Base-by-base conservation (phyloP, 92 coral and sea anemone genomes). In the Palythoa heliodiscus region DNA sequence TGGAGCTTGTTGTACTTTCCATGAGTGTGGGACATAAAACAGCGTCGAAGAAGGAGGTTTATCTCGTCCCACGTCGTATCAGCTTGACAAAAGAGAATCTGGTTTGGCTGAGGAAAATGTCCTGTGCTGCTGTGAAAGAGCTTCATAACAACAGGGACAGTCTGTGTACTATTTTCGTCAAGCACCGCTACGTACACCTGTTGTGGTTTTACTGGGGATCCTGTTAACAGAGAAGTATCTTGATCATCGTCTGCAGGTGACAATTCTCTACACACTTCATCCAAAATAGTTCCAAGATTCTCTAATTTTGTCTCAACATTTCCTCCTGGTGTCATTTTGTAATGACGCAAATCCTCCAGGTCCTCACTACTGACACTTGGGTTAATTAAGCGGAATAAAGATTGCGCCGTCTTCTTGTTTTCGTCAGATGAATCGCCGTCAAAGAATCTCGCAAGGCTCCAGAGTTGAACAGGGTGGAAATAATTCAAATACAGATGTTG, bases 31-130 rank as follows among this genome's bases (percentile, higher is more conserved):
- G 73, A 54, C 47, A 11, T 64, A 77, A 92, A 92, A 58, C 89
- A 87, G 15, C 95, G 87, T 12, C 87, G 77, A 3, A 92, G 89
- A 8, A 89, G 86, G 22, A 89, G 95, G 43, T 84, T 82, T n/a
- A 92, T 90, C 78, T 90, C 95, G 3, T 92, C 93, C 95, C 95
- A 90, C 16, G 83, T 92, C 52, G 95, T 90, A 69, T 85, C 90
- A 20, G 40, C 53, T 50, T 92, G 89, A 66, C 95, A 92, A 68
- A 92, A 87, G 15, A 92, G 76, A n/a, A 92, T 57, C 63, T 87
- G 87, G 69, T 71, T 89, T 39, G 95, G 90, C 75, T 68, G 73
- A 77, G 92, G 90, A 63, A 47, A 16, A 13, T 72, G 11, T n/a
- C 84, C 84, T 7, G 71, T 67, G 25, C 53, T 70, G 80, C 60